A percentile compares a stretch with the other conserved stretches of the same genome.
Evolutionary conservation across 2,113 vertebrate species (phyloP).

Genomic region (Cyphomyrus plagiostoma): DNA sequence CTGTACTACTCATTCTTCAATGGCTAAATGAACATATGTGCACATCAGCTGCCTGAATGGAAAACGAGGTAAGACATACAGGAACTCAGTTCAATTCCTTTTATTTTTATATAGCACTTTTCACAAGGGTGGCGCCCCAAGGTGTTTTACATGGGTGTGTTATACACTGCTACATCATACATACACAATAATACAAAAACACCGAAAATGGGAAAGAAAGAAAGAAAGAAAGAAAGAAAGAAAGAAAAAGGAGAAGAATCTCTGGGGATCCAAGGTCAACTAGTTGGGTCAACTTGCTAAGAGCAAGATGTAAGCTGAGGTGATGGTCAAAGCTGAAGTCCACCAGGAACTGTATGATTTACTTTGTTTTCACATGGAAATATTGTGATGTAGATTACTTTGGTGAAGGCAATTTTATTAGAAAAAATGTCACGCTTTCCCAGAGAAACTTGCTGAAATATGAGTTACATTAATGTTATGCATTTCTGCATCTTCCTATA

Average conservation of each 20-base stretch:
- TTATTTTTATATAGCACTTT: not conserved
- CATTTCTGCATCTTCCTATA: not conserved
- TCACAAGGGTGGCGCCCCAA: not conserved
- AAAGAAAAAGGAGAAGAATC: too few species aligned
- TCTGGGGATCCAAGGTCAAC: not conserved
- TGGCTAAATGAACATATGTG: not conserved
- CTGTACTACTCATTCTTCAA: not conserved
- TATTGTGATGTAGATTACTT: not conserved
- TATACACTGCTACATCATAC: not conserved
- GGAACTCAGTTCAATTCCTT: not conserved
- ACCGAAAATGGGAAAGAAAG: not conserved
- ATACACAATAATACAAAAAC: not conserved
- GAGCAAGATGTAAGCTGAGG: not conserved
- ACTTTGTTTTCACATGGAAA: not conserved
- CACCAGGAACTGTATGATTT: not conserved
- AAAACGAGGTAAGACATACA: not conserved
- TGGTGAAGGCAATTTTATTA: not conserved
- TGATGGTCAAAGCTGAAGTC: not conserved
- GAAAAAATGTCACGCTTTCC: not conserved
- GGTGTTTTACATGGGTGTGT: not conserved
- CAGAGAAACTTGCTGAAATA: not conserved
- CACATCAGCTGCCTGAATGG: not conserved
- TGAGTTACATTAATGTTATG: not conserved
- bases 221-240: too few species aligned
- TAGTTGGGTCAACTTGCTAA: not conserved